phyloP scores from a whole-genome alignment of 2,888 invertebrate species.

The Barypeithes pellucidus region DNA sequence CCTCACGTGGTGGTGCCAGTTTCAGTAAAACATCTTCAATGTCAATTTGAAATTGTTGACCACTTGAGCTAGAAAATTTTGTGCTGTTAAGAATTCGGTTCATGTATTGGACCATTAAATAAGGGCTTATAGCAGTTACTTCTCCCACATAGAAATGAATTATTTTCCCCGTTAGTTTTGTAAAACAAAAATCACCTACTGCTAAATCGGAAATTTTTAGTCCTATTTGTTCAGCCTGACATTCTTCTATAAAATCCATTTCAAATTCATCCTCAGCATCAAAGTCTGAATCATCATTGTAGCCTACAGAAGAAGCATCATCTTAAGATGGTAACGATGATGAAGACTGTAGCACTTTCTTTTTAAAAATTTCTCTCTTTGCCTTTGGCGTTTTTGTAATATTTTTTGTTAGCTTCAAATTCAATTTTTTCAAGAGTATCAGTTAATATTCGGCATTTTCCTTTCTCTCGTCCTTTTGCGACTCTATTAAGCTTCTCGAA shows the following conservation, averaged over 20 bases:
- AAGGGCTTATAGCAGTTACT: too few species aligned
- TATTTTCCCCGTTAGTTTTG: slow-evolving; percentile 6
- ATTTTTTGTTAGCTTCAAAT: background rate
- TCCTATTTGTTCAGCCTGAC: background rate
- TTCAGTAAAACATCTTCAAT: slow-evolving; percentile 7
- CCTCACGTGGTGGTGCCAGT: slow-evolving; percentile 13
- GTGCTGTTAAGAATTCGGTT: background rate
- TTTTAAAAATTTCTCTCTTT: slow-evolving; percentile 4
- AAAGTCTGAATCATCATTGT: slow-evolving; percentile 10
- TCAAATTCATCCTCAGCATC: too few species aligned
- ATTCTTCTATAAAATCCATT: slow-evolving; percentile 17
- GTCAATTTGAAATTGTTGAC: slow-evolving; percentile 15
- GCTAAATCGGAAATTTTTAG: slow-evolving; percentile 5
- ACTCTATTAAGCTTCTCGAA: too few species aligned
- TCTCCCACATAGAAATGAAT: slow-evolving; percentile 8
- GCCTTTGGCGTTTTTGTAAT: background rate
- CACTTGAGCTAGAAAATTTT: background rate
- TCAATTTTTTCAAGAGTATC: slow-evolving; percentile 7
- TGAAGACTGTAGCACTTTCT: slow-evolving; percentile 9
- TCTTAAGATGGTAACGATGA: background rate
- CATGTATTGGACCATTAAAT: slow-evolving; percentile 9
- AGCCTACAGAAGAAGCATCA: background rate
- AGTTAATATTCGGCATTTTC: background rate
- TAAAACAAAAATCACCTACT: slow-evolving; percentile 9
- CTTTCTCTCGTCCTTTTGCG: slow-evolving; percentile 21